phyloP scores from a whole-genome alignment of 2,113 vertebrate genomes.

The Furnarius figulus region DNA sequence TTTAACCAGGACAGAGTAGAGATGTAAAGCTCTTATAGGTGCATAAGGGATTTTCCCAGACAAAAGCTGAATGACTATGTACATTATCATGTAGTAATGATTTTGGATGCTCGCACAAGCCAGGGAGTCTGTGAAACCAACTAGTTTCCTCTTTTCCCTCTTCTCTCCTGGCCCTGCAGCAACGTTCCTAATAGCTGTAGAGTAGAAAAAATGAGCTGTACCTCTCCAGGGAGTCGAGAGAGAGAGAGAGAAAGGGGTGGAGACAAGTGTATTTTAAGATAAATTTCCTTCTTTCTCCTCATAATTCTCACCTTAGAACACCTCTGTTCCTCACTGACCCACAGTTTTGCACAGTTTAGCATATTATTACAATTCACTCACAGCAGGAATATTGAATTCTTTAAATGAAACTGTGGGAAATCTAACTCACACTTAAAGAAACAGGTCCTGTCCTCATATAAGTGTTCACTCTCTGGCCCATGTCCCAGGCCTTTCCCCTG shows the following conservation, averaged over 20 bases:
- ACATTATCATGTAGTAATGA: neutral
- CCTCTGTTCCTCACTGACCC: conserved; percentile 8
- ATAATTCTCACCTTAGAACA: neutral
- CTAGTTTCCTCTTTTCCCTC: neutral
- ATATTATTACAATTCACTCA: neutral
- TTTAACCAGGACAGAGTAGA: neutral
- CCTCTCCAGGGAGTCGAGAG: neutral
- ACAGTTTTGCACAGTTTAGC: conserved; percentile 3
- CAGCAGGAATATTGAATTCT: conserved; percentile 17
- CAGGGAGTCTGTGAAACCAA: neutral
- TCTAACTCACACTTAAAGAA: neutral
- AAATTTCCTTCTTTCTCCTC: neutral
- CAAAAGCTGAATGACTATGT: neutral
- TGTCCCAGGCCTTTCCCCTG: neutral
- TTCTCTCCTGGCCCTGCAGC: neutral
- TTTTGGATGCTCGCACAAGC: neutral
- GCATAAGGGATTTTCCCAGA: neutral
- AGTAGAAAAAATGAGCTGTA: neutral
- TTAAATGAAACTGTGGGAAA: conserved; percentile 4
- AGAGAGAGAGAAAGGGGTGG: neutral
- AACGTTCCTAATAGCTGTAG: neutral
- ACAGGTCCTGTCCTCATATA: neutral
- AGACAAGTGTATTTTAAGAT: neutral
- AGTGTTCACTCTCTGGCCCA: neutral
- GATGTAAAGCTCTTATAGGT: neutral